phyloP scores from a whole-genome alignment of 2,113 vertebrate species.

The Hymenochirus boettgeri region DNA sequence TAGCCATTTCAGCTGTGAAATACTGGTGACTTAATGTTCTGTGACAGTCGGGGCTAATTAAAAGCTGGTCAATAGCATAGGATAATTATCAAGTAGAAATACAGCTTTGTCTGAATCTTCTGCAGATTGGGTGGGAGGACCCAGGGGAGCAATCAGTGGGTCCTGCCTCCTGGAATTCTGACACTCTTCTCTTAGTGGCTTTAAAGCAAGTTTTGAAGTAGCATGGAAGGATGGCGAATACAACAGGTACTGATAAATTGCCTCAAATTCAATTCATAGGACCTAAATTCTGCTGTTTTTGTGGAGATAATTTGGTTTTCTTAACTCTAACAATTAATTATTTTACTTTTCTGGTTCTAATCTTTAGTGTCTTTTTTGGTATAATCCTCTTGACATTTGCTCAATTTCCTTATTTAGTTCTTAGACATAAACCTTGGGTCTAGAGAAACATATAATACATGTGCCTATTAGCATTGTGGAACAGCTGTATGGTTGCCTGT shows the following conservation, averaged over 20 bases:
- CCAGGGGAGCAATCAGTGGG: not conserved
- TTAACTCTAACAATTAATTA: too few relatives aligned
- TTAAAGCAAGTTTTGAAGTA: not conserved
- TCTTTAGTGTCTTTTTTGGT: too few relatives aligned
- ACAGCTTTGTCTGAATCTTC: not conserved
- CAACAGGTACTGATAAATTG: not conserved
- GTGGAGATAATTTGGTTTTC: too few relatives aligned
- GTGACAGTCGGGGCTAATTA: slow-evolving; percentile 21
- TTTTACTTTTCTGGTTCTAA: too few relatives aligned
- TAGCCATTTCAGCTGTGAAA: not conserved
- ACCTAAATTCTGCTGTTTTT: too few relatives aligned
- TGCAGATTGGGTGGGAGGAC: not conserved
- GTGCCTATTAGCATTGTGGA: too few relatives aligned
- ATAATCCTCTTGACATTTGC: too few relatives aligned
- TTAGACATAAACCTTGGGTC: too few relatives aligned
- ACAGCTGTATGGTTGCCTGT: too few relatives aligned
- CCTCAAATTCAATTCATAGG: too few relatives aligned
- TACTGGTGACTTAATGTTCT: slow-evolving; percentile 4
- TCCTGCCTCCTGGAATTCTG: not conserved
- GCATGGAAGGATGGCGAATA: not conserved
- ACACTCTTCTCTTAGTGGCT: not conserved
- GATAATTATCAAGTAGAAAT: slow-evolving; percentile 21
- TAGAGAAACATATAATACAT: too few relatives aligned
- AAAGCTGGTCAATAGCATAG: slow-evolving; percentile 13
- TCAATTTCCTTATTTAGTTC: too few relatives aligned